A percentile compares a stretch with the other conserved stretches of the same genome.
Conservation (phyloP, 2,888 invertebrate species). For the Melanargia galathea region DNA sequence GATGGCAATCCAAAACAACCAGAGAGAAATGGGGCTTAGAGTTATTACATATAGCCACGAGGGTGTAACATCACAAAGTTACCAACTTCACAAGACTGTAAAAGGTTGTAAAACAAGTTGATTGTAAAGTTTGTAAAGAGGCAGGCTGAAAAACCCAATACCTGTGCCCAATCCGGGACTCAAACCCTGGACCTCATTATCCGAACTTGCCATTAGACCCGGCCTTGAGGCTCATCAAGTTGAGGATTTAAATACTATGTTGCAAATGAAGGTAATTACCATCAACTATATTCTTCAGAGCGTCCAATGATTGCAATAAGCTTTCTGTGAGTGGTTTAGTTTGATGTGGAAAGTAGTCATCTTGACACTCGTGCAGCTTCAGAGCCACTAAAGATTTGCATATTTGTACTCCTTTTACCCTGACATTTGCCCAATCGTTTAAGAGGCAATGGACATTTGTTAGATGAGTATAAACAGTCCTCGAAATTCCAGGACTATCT, state of each 20-base stretch:
- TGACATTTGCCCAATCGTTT: slow-evolving; percentile 61
- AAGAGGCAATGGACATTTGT: slow-evolving; percentile 60
- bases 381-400: slow-evolving; percentile 59
- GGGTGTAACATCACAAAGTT: too few species aligned
- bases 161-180: too few species aligned
- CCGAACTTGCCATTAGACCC: too few species aligned
- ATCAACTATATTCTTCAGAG: slow-evolving; percentile 57
- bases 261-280: slow-evolving; percentile 46
- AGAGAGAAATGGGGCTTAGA: too few species aligned
- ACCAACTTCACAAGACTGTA: too few species aligned
- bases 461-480: slow-evolving; percentile 67
- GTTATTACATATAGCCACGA: too few species aligned
- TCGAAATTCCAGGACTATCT: slow-evolving; percentile 62
- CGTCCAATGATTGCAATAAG: slow-evolving; percentile 54
- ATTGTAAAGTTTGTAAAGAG: too few species aligned
- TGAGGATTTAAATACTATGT: neutral
- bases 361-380: slow-evolving; percentile 63
- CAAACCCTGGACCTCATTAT: too few species aligned
- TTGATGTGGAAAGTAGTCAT: slow-evolving; percentile 64
- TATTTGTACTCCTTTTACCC: slow-evolving; percentile 60
- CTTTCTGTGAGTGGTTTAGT: slow-evolving; percentile 57
- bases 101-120: too few species aligned
- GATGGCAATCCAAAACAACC: too few species aligned
- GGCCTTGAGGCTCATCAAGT: too few species aligned
- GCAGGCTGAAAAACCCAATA: too few species aligned